A percentile compares a stretch with the other conserved stretches of the same genome.
Evolutionary conservation across 2,113 vertebrate species (phyloP).

Genomic region (Chiloscyllium plagiosum): DNA sequence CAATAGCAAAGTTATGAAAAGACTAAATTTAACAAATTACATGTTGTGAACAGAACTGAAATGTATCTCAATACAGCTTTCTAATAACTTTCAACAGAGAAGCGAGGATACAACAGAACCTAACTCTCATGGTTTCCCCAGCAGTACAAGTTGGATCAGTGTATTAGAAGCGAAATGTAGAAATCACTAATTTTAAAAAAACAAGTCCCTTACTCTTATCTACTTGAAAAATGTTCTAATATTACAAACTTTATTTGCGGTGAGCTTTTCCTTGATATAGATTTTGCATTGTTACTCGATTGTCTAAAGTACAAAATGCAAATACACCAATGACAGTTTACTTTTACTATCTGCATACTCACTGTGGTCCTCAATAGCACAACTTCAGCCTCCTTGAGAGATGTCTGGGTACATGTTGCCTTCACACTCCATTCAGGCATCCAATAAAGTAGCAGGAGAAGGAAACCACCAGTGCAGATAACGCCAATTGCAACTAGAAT

Average conservation of each 20-base stretch:
- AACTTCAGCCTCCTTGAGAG: slow-evolving; percentile 74
- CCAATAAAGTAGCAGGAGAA: slow-evolving; percentile 96
- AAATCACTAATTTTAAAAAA: neutral
- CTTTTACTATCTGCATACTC: slow-evolving; percentile 43
- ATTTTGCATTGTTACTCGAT: neutral
- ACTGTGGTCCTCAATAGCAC: slow-evolving; percentile 88
- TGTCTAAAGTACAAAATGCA: neutral
- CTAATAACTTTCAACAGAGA: neutral
- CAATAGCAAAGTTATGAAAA: neutral
- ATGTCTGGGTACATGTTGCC: slow-evolving; percentile 70
- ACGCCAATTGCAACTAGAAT: slow-evolving; percentile 72
- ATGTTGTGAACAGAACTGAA: neutral
- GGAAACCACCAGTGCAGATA: slow-evolving; percentile 83
- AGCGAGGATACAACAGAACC: neutral
- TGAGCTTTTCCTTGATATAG: neutral
- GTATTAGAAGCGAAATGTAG: neutral
- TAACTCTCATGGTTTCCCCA: neutral
- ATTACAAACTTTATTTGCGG: neutral
- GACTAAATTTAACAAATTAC: neutral
- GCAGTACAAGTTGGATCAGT: neutral
- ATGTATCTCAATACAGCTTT: neutral
- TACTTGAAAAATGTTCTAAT: neutral
- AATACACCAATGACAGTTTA: neutral
- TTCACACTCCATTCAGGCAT: slow-evolving; percentile 96
- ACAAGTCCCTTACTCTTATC: neutral